Evolutionary conservation across 2,888 invertebrate genomes (phyloP), one percentile per base, ranked within the genome.

Genomic region (Pherbina coryleti): DNA sequence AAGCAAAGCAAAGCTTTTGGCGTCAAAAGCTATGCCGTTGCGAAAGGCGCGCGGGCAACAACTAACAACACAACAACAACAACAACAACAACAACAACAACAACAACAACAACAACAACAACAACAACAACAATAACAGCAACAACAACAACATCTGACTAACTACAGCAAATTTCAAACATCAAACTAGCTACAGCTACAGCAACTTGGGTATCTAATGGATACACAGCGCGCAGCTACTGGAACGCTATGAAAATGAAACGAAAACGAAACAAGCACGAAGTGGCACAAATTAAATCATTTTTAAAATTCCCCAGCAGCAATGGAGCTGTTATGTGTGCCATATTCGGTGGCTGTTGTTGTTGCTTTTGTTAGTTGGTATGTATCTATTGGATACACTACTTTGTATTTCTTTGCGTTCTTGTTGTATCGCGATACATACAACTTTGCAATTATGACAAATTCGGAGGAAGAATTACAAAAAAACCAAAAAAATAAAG

Each of bases 221-320:
- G 72, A 72, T 60, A 72, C 72, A 72, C 60, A 71, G 55, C 53
- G 37, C 69, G 37, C 44, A n/a, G 55, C 72, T 60, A 34, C 72
- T 57, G 72, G 57, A 72, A 72, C 44, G 37, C 57, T 22, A 22
- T 37, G 72, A 37, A 44, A 72, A 11, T 25, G 72, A 22, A 60
- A 60, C 60, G 60, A 34, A 57, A 19, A 60, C 60, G 60, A 67
- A 67, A 22, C 67, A 44, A 67, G 22, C 22, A 37, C 19, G 37
- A 72, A 72, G 60, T 57, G 44, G 37, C 19, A 72, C 19, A 60
- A 72, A 72, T 22, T 72, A 60, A 60, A 72, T 60, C 37, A 72
- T 37, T 72, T 72, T 44, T 44, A 14, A 34, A 72, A 72, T 72
- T 57, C 72, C 72, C 57, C 60, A 64, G 66, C 74, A 75, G 74